Base-by-base conservation (phyloP, 1,140 invertebrate species). In the Lordiphosa clarofinis region DNA sequence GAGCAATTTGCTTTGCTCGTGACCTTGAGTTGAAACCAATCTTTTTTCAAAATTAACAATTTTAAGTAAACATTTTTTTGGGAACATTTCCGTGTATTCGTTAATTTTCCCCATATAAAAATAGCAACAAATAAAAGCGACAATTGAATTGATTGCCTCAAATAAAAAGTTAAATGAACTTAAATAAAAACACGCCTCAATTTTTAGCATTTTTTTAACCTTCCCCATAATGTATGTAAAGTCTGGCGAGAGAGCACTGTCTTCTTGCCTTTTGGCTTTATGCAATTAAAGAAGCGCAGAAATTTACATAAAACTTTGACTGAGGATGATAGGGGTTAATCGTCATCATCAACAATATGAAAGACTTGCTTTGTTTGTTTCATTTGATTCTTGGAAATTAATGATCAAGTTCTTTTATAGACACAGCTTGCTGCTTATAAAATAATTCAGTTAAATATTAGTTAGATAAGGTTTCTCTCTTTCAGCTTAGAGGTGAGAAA, bases 131-230 rank as follows among this genome's bases (percentile, higher is more conserved):
- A 39, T 24, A 47, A 61, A 50, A 24, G 24, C 61, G 61, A 43
- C 49, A 76, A 78, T 78, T 72, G 55, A 73, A 64, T 73, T 72
- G 78, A 78, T 73, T 76, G 73, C 48, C 47, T 44, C 43, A 52
- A 56, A 66, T 62, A 56, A 63, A 71, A 65, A 67, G 69, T 78
- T 72, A 54, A 73, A 78, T 69, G 49, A 73, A 78, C 53, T 40
- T 43, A 57, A 56, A 55, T 58, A 54, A 57, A 58, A 58, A 66
- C 59, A 66, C 42, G 76, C 48, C 55, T 42, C 39, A 63, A 60
- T 40, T 59, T 71, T 33, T 37, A 13, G 10, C 43, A 15, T 11
- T 39, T 59, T 52, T 42, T n/a, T 13, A 46, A 68, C 31, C 46
- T 59, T 53, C 46, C 40, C 15, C 40, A 72, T 31, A 44, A 62